These are phyloP conservation scores for Melipona bicolor DNA, from an alignment of 2,888 invertebrate genomes.

Conservation along the genomic window DNA sequence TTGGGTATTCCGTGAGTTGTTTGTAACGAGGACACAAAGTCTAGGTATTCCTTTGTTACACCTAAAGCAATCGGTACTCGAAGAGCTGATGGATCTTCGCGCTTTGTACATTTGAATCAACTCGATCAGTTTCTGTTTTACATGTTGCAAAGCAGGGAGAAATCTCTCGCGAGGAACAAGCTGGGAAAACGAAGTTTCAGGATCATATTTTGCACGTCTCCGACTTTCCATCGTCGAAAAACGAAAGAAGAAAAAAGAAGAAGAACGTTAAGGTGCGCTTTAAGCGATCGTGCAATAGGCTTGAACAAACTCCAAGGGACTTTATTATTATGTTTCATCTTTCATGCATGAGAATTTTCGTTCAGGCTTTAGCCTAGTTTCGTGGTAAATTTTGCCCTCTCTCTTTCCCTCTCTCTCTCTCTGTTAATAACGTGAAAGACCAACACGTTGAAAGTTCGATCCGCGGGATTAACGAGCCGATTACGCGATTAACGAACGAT, in stretches of 20 bases:
- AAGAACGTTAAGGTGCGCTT: not conserved
- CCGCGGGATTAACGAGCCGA: conserved; percentile 37
- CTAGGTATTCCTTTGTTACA: not conserved
- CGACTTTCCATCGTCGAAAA: not conserved
- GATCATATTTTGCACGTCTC: not conserved
- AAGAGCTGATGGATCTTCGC: not conserved
- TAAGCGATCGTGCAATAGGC: conserved; percentile 22
- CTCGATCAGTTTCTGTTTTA: not conserved
- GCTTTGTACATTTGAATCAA: not conserved
- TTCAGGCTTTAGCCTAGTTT: conserved; percentile 11
- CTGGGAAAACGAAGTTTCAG: not conserved
- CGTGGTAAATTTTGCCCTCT: not conserved
- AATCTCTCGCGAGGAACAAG: not conserved
- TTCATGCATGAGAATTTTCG: conserved; percentile 49
- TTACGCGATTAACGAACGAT: conserved; percentile 2
- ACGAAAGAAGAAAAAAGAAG: not conserved
- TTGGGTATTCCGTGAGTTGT: too few relatives aligned
- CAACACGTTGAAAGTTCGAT: conserved; percentile 43
- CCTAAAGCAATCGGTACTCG: not conserved
- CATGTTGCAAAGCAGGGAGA: not conserved
- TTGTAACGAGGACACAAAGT: too few relatives aligned
- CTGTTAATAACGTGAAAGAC: conserved; percentile 30
- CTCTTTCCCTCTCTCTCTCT: not conserved
- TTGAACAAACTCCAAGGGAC: conserved; percentile 13
- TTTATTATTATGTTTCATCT: conserved; percentile 37